Conservation (phyloP, 2,797 vertebrate genomes). For the Nyctalus aviator region DNA sequence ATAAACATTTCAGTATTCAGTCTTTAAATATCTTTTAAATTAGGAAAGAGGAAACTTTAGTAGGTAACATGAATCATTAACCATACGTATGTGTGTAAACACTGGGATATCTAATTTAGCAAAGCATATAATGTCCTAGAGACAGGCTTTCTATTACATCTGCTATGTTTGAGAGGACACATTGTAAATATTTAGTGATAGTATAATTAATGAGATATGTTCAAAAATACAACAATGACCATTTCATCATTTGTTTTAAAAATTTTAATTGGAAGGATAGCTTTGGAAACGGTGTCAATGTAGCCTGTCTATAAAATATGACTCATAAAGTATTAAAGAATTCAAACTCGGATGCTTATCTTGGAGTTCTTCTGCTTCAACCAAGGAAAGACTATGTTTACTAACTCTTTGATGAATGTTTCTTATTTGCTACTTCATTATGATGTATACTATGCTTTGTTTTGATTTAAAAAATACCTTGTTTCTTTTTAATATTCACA, state of each 20-base stretch:
- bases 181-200: constrained; percentile 68
- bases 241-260: constrained; percentile 63
- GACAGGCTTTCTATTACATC: constrained; percentile 51
- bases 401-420: not conserved
- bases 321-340: not conserved
- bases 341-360: not conserved
- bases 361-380: not conserved
- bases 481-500: constrained; percentile 21
- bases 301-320: not conserved
- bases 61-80: constrained; percentile 74
- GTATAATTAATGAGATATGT: constrained; percentile 50
- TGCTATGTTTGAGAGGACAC: constrained; percentile 58
- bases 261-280: not conserved
- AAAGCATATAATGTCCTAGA: constrained; percentile 64
- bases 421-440: not conserved
- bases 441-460: not conserved
- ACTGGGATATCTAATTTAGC: constrained; percentile 69
- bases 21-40: constrained; percentile 76
- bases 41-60: constrained; percentile 80
- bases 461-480: constrained; percentile 32
- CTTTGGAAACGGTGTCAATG: not conserved
- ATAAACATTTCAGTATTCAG: constrained; percentile 76
- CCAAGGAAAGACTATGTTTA: not conserved
- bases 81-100: constrained; percentile 61
- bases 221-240: not conserved